phyloP scores from a whole-genome alignment of 2,888 invertebrate species.

The Serripes groenlandicus region DNA sequence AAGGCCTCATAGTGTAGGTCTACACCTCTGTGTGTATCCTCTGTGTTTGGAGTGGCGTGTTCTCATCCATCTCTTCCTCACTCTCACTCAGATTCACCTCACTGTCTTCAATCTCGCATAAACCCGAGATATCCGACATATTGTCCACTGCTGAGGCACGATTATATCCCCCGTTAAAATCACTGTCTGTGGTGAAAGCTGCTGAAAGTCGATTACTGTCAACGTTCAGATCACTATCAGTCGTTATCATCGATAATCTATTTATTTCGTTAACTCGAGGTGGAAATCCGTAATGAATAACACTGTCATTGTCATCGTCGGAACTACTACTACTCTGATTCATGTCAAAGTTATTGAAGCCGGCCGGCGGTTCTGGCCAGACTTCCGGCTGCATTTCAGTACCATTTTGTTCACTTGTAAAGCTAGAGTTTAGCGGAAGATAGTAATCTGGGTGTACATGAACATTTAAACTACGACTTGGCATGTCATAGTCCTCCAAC shows the following conservation, averaged over 20 bases:
- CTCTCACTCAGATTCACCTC: constrained; percentile 85
- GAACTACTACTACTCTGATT: constrained; percentile 58
- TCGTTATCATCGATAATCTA: constrained; percentile 63
- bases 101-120: constrained; percentile 95
- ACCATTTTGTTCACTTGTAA: constrained; percentile 60
- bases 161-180: constrained; percentile 87
- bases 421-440: constrained; percentile 89
- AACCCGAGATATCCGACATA: constrained; percentile 94
- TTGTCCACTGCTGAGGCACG: constrained; percentile 88
- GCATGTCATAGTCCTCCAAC: constrained; percentile 78
- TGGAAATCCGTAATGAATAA: constrained; percentile 84
- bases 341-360: constrained; percentile 43
- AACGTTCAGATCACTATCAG: constrained; percentile 57
- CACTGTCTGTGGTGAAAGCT: constrained; percentile 73
- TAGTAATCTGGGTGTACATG: constrained; percentile 94
- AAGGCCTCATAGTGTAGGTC: background rate
- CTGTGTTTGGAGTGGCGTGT: constrained; percentile 69
- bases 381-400: constrained; percentile 48
- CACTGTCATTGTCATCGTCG: constrained; percentile 78
- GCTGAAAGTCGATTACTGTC: constrained; percentile 62
- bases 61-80: constrained; percentile 78
- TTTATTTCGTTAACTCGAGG: constrained; percentile 68
- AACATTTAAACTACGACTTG: constrained; percentile 90
- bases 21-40: constrained; percentile 64
- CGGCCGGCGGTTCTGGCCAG: constrained; percentile 64